A percentile compares a stretch with the other conserved stretches of the same genome.
Conservation (phyloP, 2,797 vertebrate genomes). For the Benthosema pterotum region DNA sequence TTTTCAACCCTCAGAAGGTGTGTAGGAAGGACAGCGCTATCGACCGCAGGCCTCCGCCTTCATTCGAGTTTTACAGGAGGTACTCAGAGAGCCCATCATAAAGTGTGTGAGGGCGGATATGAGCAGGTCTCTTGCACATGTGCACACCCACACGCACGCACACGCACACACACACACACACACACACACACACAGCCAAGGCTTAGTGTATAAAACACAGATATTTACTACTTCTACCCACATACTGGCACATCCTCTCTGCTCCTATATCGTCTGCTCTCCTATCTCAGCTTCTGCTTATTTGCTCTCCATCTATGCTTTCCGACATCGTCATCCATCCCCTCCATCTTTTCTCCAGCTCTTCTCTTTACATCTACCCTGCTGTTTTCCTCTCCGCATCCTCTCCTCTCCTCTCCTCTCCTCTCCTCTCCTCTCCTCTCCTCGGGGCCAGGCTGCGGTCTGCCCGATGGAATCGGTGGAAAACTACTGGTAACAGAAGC, state of each 20-base stretch:
- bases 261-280: constrained; percentile 16
- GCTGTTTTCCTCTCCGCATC: constrained; percentile 11
- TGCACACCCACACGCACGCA: no score
- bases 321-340: no score
- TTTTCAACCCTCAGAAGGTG: constrained; percentile 10
- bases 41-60: constrained; percentile 24
- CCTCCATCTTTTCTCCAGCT: neutral
- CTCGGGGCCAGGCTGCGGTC: constrained; percentile 67
- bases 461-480: constrained; percentile 70
- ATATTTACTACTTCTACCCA: constrained; percentile 20
- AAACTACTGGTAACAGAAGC: constrained; percentile 74
- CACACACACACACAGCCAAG: constrained; percentile 13
- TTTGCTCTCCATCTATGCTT: no score
- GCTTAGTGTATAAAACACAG: constrained; percentile 27
- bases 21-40: constrained; percentile 19
- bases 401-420: constrained; percentile 3
- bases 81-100: constrained; percentile 33
- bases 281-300: constrained; percentile 4
- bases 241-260: constrained; percentile 2
- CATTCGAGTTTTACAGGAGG: constrained; percentile 44
- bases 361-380: constrained; percentile 5
- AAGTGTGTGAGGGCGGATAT: constrained; percentile 29
- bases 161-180: no score
- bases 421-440: constrained; percentile 28
- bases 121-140: constrained; percentile 9